Percentiles rank a stretch among this genome's conserved stretches.
These are phyloP conservation scores for Ramphastos sulfuratus DNA, from an alignment of 2,113 vertebrate species.

Conservation along the genomic window DNA sequence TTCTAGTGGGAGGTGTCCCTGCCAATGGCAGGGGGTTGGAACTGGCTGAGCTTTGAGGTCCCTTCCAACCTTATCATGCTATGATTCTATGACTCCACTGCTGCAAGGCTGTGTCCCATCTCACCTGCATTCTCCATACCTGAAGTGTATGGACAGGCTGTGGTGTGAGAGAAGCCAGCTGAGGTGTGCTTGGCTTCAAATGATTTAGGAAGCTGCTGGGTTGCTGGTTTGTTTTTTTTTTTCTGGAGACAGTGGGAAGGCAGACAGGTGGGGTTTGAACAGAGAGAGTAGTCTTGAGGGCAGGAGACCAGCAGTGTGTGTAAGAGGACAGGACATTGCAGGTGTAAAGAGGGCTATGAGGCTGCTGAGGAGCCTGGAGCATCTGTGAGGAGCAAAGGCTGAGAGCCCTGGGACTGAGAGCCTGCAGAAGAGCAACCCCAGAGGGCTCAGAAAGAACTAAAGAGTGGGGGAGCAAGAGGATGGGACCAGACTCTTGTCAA, in stretches of 20 bases:
- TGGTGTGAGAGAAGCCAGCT: background rate
- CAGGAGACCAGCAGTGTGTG: background rate
- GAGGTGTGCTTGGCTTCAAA: background rate
- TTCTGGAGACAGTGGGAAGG: background rate
- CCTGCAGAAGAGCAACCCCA: too few species aligned
- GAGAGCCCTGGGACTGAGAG: too few species aligned
- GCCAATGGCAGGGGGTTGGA: too few species aligned
- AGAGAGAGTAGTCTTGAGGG: background rate
- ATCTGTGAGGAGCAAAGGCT: too few species aligned
- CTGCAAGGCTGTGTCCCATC: rapidly evolving
- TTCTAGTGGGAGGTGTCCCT: too few species aligned
- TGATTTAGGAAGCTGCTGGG: background rate
- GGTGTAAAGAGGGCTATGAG: background rate
- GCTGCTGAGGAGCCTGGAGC: too few species aligned
- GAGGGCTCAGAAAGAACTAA: too few species aligned
- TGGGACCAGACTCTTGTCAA: too few species aligned
- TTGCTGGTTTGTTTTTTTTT: background rate
- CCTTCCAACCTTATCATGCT: too few species aligned
- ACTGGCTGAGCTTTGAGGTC: too few species aligned
- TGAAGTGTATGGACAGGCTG: rapidly evolving
- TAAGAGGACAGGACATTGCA: background rate
- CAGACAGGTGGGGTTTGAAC: background rate
- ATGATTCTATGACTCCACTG: too few species aligned
- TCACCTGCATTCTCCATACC: background rate
- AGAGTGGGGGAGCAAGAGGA: too few species aligned